Percentiles rank a stretch among this genome's conserved stretches.
Evolutionary conservation across 2,113 vertebrate genomes (phyloP).

Genomic region (Petromus typicus): DNA sequence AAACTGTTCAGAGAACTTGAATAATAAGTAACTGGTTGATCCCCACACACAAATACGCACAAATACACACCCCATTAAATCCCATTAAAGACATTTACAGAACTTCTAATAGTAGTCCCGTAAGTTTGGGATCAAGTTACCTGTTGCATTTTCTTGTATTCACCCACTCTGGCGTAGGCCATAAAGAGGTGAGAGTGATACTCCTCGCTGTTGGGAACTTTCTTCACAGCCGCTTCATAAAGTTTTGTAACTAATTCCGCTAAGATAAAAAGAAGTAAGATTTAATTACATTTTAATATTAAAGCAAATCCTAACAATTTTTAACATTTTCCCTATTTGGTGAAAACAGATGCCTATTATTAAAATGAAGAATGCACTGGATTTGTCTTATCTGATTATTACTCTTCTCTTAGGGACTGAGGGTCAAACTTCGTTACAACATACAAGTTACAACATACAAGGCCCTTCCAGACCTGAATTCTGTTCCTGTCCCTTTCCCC

Average conservation of each 20-base stretch:
- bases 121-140: slow-evolving; percentile 82
- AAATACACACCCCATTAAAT: not conserved
- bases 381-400: not conserved
- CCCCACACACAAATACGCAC: not conserved
- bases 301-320: slow-evolving; percentile 30
- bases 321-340: not conserved
- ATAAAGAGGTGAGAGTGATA: slow-evolving; percentile 99
- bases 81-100: not conserved
- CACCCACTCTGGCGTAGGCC: slow-evolving; percentile 98
- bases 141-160: slow-evolving; percentile 99
- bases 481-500: not conserved
- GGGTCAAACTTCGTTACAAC: not conserved
- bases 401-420: not conserved
- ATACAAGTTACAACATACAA: not conserved
- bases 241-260: slow-evolving; percentile 98
- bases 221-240: slow-evolving; percentile 98
- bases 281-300: not conserved
- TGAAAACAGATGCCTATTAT: not conserved
- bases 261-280: slow-evolving; percentile 82
- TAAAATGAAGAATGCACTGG: not conserved
- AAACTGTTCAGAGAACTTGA: slow-evolving; percentile 40
- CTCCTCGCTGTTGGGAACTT: slow-evolving; percentile 97
- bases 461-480: not conserved
- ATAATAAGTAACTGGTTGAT: not conserved
- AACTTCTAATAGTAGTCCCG: not conserved